Evolutionary conservation across 2,113 vertebrate genomes (phyloP), one percentile per base, ranked within the genome.

Genomic region (Thymallus thymallus): DNA sequence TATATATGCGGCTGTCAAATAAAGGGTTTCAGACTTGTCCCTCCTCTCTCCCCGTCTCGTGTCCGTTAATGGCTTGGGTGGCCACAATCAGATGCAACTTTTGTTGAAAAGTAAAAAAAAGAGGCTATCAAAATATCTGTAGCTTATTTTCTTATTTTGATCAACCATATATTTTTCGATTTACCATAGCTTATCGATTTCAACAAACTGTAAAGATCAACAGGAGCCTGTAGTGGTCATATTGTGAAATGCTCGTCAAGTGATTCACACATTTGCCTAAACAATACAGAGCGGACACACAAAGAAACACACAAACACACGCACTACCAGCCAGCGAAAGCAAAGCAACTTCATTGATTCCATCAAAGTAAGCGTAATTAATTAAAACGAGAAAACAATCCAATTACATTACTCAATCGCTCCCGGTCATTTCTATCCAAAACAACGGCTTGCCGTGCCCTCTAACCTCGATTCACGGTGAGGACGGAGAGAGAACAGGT

Each of bases 151-250:
- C 60, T 41, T 41, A 23, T 24, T 61, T 61, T n/a, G 35, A 41
- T 41, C 35, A 41, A 41, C 35, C 9, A 7, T 41, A 41, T 41
- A 2, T 41, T 41, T 35, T 41, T 2, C 35, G 7, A 41, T 41
- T 10, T 9, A 41, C 35, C 35, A 41, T 10, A 2, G 7, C 35
- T 10, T 9, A 35, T 35, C 9, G 7, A 35, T 35, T 35, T 35
- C 35, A 41, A 41, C 35, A 41, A 41, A 23, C 60, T 24, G 60
- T 72, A 79, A 74, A 89, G 89, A 83, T 55, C 88, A 89, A 91
- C 75, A 87, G 84, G 81, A 81, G 70, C 89, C 87, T 91, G 92
- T 91, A 76, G 88, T 90, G 92, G 89, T 80, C 80, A 70, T 29
- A 65, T 78, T 71, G 1, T 69, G 65, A 75, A 82, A 55, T 69